Base-by-base conservation (phyloP, 2,113 vertebrate genomes). In the Petromus typicus region DNA sequence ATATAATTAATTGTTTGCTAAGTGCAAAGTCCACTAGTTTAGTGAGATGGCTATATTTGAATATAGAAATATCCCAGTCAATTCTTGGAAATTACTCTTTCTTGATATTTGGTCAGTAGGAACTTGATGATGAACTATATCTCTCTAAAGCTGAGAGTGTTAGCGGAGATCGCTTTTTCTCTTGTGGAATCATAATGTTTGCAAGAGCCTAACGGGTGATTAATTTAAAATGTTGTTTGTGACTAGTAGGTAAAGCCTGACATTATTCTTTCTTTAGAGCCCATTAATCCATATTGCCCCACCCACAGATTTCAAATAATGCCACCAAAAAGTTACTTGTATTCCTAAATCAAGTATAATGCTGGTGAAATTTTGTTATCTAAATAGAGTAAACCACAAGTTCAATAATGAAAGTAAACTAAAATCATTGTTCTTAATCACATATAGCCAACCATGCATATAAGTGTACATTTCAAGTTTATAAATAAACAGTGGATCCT, bases 1-100 rank as follows among this genome's bases (percentile, higher is more conserved):
- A 89, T 57, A 90, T 90, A 95, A 30, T 2, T 67, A 34, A 20
- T 86, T 54, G 45, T 89, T 91, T 67, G 90, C 54, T 94, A 83
- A 96, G 69, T 69, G 20, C 32, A 81, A 45, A 57, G 9, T 23
- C 78, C 2, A 64, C 0, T 14, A 85, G n/a, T 56, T 76, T 81
- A 95, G 93, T 95, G 63, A 93, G 91, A 32, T 82, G 54, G 67
- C 73, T 89, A 27, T 89, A 85, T 86, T 90, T 86, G 23, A 86
- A 57, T 79, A 80, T 66, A 45, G 43, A 88, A 88, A 51, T 73
- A 73, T 45, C 32, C 16, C 54, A 7, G 7, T 32, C 88, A 96
- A 96, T 94, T 34, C 23, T 94, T 40, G 40, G 64, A 91, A 93
- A 32, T 43, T 20, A 79, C 96, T 95, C 97, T 64, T 45, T 75